Conservation (phyloP, 2,113 vertebrate species). For the Datnioides undecimradiatus region DNA sequence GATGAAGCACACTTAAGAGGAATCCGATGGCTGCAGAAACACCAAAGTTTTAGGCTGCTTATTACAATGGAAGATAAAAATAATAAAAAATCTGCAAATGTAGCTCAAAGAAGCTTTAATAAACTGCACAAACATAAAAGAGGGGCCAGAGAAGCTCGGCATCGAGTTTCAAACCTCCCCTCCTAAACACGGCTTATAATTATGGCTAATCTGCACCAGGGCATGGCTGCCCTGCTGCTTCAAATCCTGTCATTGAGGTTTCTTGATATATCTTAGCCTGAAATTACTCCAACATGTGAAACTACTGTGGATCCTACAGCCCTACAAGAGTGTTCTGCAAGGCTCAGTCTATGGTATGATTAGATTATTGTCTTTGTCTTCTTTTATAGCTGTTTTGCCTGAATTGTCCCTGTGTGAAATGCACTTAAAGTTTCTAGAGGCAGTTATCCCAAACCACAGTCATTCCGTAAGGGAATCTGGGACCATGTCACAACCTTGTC, state of each 20-base stretch:
- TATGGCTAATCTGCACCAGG: conserved; percentile 52
- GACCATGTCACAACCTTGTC: background rate
- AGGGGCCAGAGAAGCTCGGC: background rate
- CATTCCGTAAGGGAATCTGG: background rate
- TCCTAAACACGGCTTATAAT: conserved; percentile 73
- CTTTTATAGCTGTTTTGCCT: background rate
- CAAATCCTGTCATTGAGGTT: conserved; percentile 75
- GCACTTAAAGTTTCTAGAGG: background rate
- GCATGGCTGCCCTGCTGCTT: conserved; percentile 39
- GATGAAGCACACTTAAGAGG: conserved; percentile 22
- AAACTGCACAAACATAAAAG: background rate
- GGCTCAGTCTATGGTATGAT: background rate
- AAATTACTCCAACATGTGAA: conserved; percentile 70
- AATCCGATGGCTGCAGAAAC: conserved; percentile 20
- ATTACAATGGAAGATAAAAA: too few relatives aligned
- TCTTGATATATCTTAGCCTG: conserved; percentile 44
- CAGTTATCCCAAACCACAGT: background rate
- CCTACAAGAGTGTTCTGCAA: conserved; percentile 7
- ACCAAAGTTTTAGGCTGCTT: too few relatives aligned
- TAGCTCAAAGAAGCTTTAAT: background rate
- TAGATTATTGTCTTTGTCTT: background rate
- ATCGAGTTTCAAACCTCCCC: conserved; percentile 49
- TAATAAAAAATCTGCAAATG: conserved; percentile 2
- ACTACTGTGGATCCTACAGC: background rate
- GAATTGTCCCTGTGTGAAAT: background rate